These are phyloP conservation scores for Stigmatopora argus DNA, from an alignment of 2,113 vertebrate genomes.

Conservation along the genomic window DNA sequence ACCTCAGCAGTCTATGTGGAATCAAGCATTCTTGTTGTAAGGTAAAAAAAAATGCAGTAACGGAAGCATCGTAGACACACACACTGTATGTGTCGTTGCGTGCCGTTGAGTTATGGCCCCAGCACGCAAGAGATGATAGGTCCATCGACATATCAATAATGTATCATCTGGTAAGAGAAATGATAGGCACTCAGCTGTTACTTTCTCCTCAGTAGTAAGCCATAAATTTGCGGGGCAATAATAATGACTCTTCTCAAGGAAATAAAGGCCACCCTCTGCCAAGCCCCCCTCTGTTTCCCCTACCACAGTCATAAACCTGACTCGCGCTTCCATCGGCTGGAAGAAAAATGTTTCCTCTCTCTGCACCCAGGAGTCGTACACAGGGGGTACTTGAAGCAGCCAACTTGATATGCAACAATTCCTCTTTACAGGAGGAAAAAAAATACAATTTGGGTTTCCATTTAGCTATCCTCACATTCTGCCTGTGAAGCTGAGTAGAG, in stretches of 20 bases:
- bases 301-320: constrained; percentile 72
- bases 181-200: constrained; percentile 66
- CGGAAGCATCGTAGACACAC: constrained; percentile 34
- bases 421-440: constrained; percentile 63
- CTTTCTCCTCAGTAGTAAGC: constrained; percentile 63
- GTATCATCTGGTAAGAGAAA: constrained; percentile 68
- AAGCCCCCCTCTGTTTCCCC: constrained; percentile 5
- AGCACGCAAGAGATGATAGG: constrained; percentile 64
- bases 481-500: constrained; percentile 40
- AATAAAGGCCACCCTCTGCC: constrained; percentile 71
- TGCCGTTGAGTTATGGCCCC: constrained; percentile 54
- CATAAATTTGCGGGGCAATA: constrained; percentile 73
- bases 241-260: constrained; percentile 73
- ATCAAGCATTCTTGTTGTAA: constrained; percentile 19
- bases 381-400: constrained; percentile 61
- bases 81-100: constrained; percentile 46
- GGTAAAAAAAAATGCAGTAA: constrained; percentile 38
- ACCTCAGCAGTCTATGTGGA: neutral
- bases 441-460: constrained; percentile 61
- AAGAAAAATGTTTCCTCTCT: constrained; percentile 68
- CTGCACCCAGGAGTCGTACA: constrained; percentile 62
- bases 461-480: constrained; percentile 58
- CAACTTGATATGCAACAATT: constrained; percentile 66
- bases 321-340: constrained; percentile 67
- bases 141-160: constrained; percentile 71